Evolutionary conservation across 2,113 vertebrate genomes (phyloP).

Genomic region (Dascyllus trimaculatus): DNA sequence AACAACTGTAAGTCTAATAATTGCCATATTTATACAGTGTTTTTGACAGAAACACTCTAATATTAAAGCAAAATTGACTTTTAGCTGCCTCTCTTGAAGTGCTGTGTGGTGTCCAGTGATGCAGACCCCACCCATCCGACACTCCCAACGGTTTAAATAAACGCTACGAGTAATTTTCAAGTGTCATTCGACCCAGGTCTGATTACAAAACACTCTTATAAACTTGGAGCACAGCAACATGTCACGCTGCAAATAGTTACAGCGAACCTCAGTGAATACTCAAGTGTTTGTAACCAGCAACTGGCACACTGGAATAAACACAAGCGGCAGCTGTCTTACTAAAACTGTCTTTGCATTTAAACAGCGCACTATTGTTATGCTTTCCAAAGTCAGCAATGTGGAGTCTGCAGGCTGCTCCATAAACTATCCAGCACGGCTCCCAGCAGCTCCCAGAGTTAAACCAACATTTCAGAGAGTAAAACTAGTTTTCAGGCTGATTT

Average conservation of each 20-base stretch:
- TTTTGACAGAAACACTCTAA: no score
- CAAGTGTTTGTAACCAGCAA: slow-evolving; percentile 62
- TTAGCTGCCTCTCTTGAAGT: neutral
- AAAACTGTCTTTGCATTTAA: slow-evolving; percentile 56
- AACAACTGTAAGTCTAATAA: no score
- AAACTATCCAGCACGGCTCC: slow-evolving; percentile 33
- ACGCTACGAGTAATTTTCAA: slow-evolving; percentile 10
- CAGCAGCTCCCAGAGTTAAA: slow-evolving; percentile 7
- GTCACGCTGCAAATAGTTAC: slow-evolving; percentile 64
- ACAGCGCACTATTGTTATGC: slow-evolving; percentile 75
- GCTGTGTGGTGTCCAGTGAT: neutral
- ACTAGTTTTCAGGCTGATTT: slow-evolving; percentile 24
- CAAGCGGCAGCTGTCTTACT: slow-evolving; percentile 71
- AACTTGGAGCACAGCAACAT: slow-evolving; percentile 55
- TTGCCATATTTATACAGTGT: no score
- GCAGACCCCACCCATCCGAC: neutral
- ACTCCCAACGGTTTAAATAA: slow-evolving; percentile 23
- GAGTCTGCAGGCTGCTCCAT: slow-evolving; percentile 37
- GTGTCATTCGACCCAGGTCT: slow-evolving; percentile 34
- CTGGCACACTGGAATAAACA: slow-evolving; percentile 75
- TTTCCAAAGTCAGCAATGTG: slow-evolving; percentile 64
- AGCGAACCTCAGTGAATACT: slow-evolving; percentile 57
- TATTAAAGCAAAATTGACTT: no score
- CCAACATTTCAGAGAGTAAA: slow-evolving; percentile 14
- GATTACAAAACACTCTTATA: slow-evolving; percentile 50